Base-by-base conservation (phyloP, 1,140 invertebrate species). In the Aphis gossypii region DNA sequence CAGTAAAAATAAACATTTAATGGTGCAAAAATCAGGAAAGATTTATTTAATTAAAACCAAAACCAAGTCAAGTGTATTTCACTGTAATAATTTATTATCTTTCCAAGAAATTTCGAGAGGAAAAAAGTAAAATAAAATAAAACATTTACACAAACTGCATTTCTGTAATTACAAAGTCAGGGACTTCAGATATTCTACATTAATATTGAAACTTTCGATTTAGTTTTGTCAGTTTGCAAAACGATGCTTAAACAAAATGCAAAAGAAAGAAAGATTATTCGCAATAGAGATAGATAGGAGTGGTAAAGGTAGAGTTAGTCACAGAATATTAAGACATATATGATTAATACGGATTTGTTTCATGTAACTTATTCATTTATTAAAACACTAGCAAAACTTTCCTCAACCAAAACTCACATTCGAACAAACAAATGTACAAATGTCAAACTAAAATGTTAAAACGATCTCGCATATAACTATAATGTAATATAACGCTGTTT, bases 331-430 rank as follows among this genome's bases (percentile, higher is more conserved):
- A 76, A 76, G 60, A n/a, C n/a, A n/a, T 14, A 6, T 30, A n/a
- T n/a, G 56, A 76, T 76, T 76, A 76, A 76, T 76, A 76, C 60
- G 60, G 60, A 76, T 76, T 76, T 76, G 60, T 76, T 76, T 76
- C 60, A n/a, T 76, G 1, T 76, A 76, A 76, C n/a, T 76, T 76
- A 76, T 76, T 76, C 14, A 76, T 76, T 76, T 76, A 76, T 76
- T n/a, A 76, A 76, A 76, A 76, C 30, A 76, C n/a, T 14, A 4
- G n/a, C n/a, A n/a, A 76, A 76, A 76, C 30, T 35, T 76, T 76
- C 5, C 60, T 76, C 14, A 2, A n/a, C 30, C 5, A 4, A 14
- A 76, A 76, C 14, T 76, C n/a, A n/a, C 60, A n/a, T 35, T 76
- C n/a, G 2, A n/a, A 76, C 60, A 76, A 76, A 76, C 30, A 76